Evolutionary conservation across 2,888 invertebrate species (phyloP).

Genomic region (Octodonta nipae): DNA sequence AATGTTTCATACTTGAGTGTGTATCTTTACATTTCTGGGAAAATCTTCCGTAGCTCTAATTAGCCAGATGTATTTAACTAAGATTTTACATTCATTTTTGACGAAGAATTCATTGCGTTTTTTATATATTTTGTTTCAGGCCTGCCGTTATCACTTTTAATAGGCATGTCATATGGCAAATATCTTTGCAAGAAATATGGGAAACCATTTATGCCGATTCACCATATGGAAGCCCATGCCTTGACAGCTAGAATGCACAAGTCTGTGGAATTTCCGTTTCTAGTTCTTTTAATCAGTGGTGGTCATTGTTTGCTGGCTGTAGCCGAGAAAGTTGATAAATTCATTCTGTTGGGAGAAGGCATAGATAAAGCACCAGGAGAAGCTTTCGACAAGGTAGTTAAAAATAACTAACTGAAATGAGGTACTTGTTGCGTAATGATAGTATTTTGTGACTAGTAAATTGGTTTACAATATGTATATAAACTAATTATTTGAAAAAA

Average conservation of each 20-base stretch:
- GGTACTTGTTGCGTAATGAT: too few species aligned
- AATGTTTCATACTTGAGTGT: too few species aligned
- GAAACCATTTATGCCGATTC: conserved; percentile 85
- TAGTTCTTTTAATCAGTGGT: conserved; percentile 82
- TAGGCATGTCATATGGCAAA: conserved; percentile 75
- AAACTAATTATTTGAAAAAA: too few species aligned
- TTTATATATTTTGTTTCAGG: conserved; percentile 45
- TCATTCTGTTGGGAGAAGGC: conserved; percentile 64
- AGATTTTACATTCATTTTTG: too few species aligned
- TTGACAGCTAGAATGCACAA: conserved; percentile 68
- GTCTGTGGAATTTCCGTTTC: conserved; percentile 69
- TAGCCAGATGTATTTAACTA: too few species aligned
- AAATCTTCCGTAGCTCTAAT: too few species aligned
- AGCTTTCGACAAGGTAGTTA: conserved; percentile 71
- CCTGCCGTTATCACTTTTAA: conserved; percentile 58
- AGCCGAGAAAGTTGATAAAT: conserved; percentile 59
- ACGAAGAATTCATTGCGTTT: too few species aligned
- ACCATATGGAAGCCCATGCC: conserved; percentile 99
- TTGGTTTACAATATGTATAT: too few species aligned
- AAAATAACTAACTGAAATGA: too few species aligned
- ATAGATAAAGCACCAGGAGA: conserved; percentile 87
- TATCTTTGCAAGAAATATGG: conserved; percentile 49
- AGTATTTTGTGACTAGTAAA: too few species aligned
- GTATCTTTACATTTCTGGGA: too few species aligned
- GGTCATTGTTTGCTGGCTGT: conserved; percentile 78